Percentiles rank a stretch among this genome's conserved stretches.
Conservation (phyloP, 2,797 vertebrate species). For the Linurgus olivaceus region DNA sequence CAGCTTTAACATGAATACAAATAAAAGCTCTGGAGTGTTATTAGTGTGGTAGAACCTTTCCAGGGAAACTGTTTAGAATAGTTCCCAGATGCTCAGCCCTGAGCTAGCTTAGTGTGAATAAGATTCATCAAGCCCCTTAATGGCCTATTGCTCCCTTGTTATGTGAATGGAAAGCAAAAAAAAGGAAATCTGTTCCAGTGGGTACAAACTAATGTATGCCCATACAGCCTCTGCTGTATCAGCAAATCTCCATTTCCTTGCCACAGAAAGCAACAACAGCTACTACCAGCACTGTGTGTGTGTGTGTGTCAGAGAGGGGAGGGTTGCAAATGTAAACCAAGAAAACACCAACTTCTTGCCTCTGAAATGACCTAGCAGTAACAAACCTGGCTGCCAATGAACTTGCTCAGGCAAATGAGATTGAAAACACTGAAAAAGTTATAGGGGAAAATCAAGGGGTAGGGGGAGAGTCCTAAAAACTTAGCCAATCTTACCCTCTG, state of each 20-base stretch:
- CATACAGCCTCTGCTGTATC: neutral
- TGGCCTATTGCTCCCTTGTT: neutral
- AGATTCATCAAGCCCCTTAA: neutral
- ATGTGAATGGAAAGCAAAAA: neutral
- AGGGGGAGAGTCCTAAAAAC: neutral
- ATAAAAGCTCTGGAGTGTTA: neutral
- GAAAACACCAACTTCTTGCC: neutral
- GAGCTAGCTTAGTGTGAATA: neutral
- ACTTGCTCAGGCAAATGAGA: neutral
- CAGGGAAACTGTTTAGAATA: neutral
- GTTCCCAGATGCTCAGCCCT: neutral
- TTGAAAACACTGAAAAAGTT: neutral
- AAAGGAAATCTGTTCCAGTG: neutral
- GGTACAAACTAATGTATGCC: neutral
- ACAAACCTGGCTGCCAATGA: neutral
- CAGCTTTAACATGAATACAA: conserved; percentile 15
- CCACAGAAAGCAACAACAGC: neutral
- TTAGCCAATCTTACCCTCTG: neutral
- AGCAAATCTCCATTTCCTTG: neutral
- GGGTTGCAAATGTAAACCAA: neutral
- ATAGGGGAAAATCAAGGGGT: neutral
- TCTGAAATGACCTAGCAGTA: neutral
- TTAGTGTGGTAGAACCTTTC: neutral
- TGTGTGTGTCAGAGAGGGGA: rapidly evolving
- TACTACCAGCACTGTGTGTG: neutral